phyloP scores from a whole-genome alignment of 2,113 vertebrate genomes.

The Nothoprocta pentlandii region DNA sequence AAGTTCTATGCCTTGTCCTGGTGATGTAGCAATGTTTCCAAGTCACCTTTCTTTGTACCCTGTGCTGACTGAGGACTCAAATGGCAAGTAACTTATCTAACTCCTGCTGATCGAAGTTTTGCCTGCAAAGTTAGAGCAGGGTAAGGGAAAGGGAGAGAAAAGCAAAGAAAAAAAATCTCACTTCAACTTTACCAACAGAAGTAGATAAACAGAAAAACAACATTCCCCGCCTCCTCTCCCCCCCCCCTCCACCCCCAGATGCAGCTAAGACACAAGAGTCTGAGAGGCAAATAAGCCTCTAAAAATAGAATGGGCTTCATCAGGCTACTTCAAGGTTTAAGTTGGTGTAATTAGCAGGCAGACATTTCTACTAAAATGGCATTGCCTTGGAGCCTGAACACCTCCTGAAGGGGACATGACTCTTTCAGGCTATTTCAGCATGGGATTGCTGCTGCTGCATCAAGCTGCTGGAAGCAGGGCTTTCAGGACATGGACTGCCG shows the following conservation, averaged over 20 bases:
- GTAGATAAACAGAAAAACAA: not conserved
- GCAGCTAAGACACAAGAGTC: not conserved
- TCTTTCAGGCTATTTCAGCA: fast-evolving
- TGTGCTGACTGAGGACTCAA: not conserved
- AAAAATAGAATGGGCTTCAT: not conserved
- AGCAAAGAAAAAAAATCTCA: not conserved
- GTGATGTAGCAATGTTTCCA: not conserved
- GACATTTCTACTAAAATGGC: not conserved
- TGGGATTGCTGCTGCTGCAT: not conserved
- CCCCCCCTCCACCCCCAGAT: not conserved
- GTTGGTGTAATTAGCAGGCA: not conserved
- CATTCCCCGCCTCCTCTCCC: too few species aligned
- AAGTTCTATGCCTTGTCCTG: not conserved
- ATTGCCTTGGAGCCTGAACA: fast-evolving
- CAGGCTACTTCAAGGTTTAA: not conserved
- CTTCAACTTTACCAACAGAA: not conserved
- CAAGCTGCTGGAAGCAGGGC: not conserved
- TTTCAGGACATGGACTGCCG: fast-evolving
- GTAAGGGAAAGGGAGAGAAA: not conserved
- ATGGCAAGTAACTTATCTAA: not conserved
- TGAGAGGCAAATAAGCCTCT: not conserved
- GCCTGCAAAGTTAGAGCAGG: not conserved
- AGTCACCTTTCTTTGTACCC: not conserved
- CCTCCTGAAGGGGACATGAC: not conserved
- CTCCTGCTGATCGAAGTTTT: not conserved